A percentile compares a stretch with the other conserved stretches of the same genome.
Conservation (phyloP, 2,113 vertebrate species). For the Hyperopisus bebe region DNA sequence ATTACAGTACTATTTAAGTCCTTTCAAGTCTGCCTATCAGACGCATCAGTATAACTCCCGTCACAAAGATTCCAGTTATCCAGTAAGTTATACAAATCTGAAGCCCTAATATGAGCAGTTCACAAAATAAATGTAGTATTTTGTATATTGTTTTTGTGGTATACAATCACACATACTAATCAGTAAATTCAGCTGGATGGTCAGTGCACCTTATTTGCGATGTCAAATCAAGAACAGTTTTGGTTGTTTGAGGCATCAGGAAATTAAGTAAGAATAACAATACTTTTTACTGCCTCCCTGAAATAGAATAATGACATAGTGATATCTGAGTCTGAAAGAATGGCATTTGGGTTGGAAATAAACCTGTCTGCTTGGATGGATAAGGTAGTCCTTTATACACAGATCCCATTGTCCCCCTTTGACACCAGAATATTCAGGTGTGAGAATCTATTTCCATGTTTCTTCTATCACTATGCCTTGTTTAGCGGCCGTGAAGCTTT, state of each 20-base stretch:
- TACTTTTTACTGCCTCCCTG: not conserved
- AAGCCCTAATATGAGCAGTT: not conserved
- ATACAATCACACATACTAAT: not conserved
- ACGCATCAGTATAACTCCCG: not conserved
- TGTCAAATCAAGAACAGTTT: not conserved
- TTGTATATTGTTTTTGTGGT: not conserved
- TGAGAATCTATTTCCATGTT: not conserved
- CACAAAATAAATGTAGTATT: not conserved
- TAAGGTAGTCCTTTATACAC: not conserved
- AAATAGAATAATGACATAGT: not conserved
- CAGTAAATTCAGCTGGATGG: not conserved
- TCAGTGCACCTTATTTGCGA: not conserved
- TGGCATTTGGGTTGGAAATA: not conserved
- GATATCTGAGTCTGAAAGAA: not conserved
- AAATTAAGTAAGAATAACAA: not conserved
- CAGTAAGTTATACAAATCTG: not conserved
- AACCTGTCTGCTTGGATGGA: not conserved
- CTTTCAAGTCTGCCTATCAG: not conserved
- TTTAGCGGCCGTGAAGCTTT: not conserved
- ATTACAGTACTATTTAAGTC: not conserved
- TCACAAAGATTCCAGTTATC: not conserved
- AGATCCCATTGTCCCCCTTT: not conserved
- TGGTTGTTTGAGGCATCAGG: not conserved
- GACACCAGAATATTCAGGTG: not conserved
- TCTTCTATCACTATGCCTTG: not conserved